Conservation (phyloP, 2,797 vertebrate genomes). For the Decapterus maruadsi region DNA sequence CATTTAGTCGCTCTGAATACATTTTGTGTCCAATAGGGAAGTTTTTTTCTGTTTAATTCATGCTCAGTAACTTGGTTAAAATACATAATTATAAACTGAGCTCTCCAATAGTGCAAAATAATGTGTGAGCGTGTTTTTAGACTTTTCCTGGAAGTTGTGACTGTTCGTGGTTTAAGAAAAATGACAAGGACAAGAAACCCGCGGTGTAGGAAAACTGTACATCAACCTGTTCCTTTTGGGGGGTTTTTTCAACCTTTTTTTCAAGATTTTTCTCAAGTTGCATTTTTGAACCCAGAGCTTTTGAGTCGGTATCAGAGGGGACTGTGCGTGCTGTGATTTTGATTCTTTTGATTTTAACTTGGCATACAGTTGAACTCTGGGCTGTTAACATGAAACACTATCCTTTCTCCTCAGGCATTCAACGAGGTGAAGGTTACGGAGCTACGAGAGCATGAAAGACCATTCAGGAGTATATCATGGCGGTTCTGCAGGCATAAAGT, state of each 20-base stretch:
- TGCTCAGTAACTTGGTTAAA: conserved; percentile 7
- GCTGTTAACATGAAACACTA: conserved; percentile 58
- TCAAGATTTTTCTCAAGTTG: conserved; percentile 9
- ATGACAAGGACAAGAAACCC: neutral
- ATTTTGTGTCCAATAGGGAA: conserved; percentile 39
- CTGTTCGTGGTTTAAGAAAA: neutral
- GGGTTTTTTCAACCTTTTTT: too few relatives aligned
- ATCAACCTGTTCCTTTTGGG: neutral
- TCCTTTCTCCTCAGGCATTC: conserved; percentile 46
- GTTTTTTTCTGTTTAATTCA: conserved; percentile 27
- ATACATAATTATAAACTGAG: conserved; percentile 1
- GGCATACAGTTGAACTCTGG: conserved; percentile 63
- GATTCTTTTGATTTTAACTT: conserved; percentile 59
- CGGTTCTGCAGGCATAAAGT: conserved; percentile 36
- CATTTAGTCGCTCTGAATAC: conserved; percentile 23
- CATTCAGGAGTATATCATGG: conserved; percentile 32
- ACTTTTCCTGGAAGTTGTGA: neutral
- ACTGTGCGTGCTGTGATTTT: conserved; percentile 36
- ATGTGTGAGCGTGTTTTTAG: neutral
- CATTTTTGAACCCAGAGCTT: conserved; percentile 37
- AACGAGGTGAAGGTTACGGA: conserved; percentile 51
- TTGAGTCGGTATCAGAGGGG: conserved; percentile 43
- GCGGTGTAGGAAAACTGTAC: neutral
- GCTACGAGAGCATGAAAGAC: conserved; percentile 54
- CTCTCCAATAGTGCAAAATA: neutral